Evolutionary conservation across 30 jellyfish, hydroid and myxozoan species (phyloP).

Genomic region (Pelagia noctiluca): DNA sequence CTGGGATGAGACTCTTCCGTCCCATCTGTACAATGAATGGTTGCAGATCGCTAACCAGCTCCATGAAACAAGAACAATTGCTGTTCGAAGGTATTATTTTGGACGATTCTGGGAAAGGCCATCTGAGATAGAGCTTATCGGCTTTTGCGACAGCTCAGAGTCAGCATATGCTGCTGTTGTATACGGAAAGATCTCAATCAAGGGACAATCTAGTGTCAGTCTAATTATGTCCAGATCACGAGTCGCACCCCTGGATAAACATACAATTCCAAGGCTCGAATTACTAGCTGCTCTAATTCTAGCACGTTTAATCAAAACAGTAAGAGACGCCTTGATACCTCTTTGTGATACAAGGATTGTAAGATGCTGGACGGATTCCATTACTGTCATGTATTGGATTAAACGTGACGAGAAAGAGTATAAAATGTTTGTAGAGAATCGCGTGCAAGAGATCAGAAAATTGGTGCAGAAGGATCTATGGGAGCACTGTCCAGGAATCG

Average conservation of each 20-base stretch:
- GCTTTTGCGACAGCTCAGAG: slow-evolving; percentile 58
- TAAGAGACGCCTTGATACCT: slow-evolving; percentile 14
- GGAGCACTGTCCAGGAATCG: slow-evolving; percentile 31
- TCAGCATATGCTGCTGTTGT: slow-evolving; percentile 51
- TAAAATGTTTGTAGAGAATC: slow-evolving; percentile 40
- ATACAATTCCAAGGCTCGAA: slow-evolving; percentile 60
- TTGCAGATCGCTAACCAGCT: background rate
- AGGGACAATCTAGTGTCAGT: background rate
- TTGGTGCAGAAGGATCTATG: slow-evolving; percentile 17
- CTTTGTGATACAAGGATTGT: background rate
- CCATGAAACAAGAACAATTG: background rate
- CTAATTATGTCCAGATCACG: slow-evolving; percentile 48
- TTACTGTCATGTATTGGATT: slow-evolving; percentile 36
- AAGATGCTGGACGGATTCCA: slow-evolving; percentile 38
- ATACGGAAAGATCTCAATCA: background rate
- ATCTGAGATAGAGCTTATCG: slow-evolving; percentile 22
- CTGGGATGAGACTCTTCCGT: slow-evolving; percentile 15
- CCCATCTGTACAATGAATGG: slow-evolving; percentile 6
- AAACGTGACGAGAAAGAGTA: slow-evolving; percentile 32
- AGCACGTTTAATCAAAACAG: slow-evolving; percentile 22
- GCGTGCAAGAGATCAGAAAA: slow-evolving; percentile 48
- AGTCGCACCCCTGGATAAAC: slow-evolving; percentile 41
- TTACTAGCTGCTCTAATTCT: slow-evolving; percentile 17
- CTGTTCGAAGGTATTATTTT: slow-evolving; percentile 7
- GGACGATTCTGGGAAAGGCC: slow-evolving; percentile 22